Evolutionary conservation across 2,888 invertebrate genomes (phyloP).

Genomic region (Torymus tubicola): DNA sequence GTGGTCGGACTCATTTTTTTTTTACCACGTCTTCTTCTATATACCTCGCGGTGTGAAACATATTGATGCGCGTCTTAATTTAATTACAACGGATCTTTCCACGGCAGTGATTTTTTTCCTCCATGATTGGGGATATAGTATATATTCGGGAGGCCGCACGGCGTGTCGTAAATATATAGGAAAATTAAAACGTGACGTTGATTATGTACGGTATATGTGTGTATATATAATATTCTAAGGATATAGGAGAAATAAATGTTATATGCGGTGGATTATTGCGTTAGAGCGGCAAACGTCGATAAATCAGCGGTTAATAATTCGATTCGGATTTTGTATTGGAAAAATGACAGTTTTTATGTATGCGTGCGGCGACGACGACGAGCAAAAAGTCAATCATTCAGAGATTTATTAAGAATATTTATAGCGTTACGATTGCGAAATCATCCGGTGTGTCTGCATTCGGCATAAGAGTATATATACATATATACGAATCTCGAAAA

Average conservation of each 20-base stretch:
- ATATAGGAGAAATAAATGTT: too few relatives aligned
- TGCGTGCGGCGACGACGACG: neutral
- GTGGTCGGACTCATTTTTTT: too few relatives aligned
- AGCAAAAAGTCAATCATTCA: slow-evolving; percentile 15
- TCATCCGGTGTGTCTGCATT: neutral
- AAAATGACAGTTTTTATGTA: slow-evolving; percentile 25
- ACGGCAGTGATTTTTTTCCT: neutral
- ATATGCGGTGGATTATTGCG: neutral
- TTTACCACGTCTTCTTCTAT: too few relatives aligned
- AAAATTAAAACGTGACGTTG: neutral
- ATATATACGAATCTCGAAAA: neutral
- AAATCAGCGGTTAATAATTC: slow-evolving; percentile 26
- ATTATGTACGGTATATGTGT: too few relatives aligned
- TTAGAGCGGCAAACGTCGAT: neutral
- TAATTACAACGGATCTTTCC: slow-evolving; percentile 21
- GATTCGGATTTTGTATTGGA: neutral
- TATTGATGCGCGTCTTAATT: slow-evolving; percentile 27
- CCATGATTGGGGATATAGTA: neutral
- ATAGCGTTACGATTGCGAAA: slow-evolving; percentile 6
- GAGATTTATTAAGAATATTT: slow-evolving; percentile 2
- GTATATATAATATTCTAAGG: too few relatives aligned
- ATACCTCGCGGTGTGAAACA: neutral
- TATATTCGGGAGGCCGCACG: neutral
- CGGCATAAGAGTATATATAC: too few relatives aligned
- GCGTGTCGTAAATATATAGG: too few relatives aligned